Conservation (phyloP, 2,797 vertebrate genomes). For the Onychomys arenicola region DNA sequence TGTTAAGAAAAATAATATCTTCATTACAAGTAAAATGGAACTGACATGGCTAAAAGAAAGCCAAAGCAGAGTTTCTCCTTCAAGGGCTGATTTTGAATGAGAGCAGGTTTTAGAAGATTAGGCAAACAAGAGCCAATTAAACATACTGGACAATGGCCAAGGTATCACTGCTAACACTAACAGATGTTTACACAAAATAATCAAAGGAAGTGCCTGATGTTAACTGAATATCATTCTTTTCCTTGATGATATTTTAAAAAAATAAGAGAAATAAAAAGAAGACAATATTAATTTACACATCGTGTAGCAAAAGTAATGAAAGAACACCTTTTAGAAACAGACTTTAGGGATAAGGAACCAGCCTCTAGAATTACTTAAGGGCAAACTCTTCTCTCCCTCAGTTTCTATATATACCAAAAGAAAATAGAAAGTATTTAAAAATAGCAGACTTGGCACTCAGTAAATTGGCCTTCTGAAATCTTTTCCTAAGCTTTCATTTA, state of each 20-base stretch:
- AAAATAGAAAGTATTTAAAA: not conserved
- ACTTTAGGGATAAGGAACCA: not conserved
- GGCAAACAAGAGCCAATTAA: slow-evolving; percentile 84
- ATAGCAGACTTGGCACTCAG: not conserved
- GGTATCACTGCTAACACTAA: slow-evolving; percentile 45
- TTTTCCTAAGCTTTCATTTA: not conserved
- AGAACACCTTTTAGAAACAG: not conserved
- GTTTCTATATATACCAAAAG: not conserved
- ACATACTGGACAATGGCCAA: slow-evolving; percentile 77
- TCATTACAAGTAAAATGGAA: slow-evolving; percentile 41
- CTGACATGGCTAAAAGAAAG: slow-evolving; percentile 66
- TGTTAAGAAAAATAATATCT: slow-evolving; percentile 73
- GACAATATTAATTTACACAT: slow-evolving; percentile 12
- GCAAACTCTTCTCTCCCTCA: slow-evolving; percentile 27
- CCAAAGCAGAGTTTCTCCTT: slow-evolving; percentile 78
- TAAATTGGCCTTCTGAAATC: slow-evolving; percentile 7
- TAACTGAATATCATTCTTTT: slow-evolving; percentile 57
- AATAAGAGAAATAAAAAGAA: not conserved
- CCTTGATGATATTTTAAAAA: slow-evolving; percentile 14
- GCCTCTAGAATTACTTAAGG: not conserved
- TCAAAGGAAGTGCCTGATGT: slow-evolving; percentile 55
- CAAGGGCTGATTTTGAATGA: slow-evolving; percentile 73
- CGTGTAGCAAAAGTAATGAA: not conserved
- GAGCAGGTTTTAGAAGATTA: slow-evolving; percentile 77
- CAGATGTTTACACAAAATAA: slow-evolving; percentile 58